These are phyloP conservation scores for Leptopilina clavipes DNA, from an alignment of 1,140 invertebrate genomes.

Conservation along the genomic window DNA sequence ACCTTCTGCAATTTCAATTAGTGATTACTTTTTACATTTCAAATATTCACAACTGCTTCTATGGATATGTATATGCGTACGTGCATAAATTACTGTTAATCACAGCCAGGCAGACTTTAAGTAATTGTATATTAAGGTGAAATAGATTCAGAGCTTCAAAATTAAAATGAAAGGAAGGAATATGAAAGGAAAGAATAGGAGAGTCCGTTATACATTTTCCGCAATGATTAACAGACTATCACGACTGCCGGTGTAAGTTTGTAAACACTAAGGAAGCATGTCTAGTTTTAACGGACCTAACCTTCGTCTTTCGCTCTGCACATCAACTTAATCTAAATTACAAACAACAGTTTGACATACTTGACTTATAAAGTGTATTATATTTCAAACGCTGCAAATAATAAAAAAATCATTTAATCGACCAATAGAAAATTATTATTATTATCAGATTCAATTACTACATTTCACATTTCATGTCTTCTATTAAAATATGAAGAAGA, in stretches of 20 bases:
- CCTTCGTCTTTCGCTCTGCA: background rate
- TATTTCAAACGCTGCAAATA: too few relatives aligned
- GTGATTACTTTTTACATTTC: background rate
- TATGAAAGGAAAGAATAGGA: background rate
- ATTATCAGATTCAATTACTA: too few relatives aligned
- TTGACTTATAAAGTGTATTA: background rate
- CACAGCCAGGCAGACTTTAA: background rate
- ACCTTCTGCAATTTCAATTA: background rate
- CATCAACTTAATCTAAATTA: background rate
- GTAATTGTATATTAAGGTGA: background rate
- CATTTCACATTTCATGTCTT: too few relatives aligned
- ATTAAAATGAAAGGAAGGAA: background rate
- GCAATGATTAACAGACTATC: background rate
- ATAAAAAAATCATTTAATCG: background rate
- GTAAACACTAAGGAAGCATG: conserved; percentile 11
- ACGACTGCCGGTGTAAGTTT: background rate
- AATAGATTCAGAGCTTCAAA: background rate
- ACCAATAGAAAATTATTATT: background rate
- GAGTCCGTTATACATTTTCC: background rate
- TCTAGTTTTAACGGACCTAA: background rate
- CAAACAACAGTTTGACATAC: background rate
- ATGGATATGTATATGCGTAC: background rate
- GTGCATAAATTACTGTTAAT: background rate
- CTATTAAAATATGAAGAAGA: too few relatives aligned
- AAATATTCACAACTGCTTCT: background rate